Evolutionary conservation across 2,797 vertebrate genomes (phyloP), one percentile per base, ranked within the genome.

Genomic region (Rhinichthys osculus): DNA sequence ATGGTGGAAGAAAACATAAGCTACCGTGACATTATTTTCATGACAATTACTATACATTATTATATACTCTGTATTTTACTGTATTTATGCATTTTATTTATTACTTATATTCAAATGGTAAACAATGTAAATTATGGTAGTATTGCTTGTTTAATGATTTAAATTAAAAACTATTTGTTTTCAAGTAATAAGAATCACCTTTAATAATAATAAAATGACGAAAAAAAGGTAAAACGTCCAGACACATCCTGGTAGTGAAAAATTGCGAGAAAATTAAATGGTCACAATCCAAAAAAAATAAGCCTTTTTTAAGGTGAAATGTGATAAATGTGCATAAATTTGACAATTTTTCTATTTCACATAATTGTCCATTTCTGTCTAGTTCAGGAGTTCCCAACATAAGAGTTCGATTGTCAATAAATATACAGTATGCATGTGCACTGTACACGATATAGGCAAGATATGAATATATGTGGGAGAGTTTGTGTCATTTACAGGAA

Each of bases 401-500:
- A 52, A 27, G 1, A 27, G 14, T 52, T 64, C 14, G 1, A 69
- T 19, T 54, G 69, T 3, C 47, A 42, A 69, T 78, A 78, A 72
- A 85, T 64, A 23, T 84, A 52, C 21, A 57, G 78, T 50, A n/a
- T 67, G 42, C 27, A 7, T 62, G 27, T 23, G 50, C 21, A 80
- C 64, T 17, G 42, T 38, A 70, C n/a, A n/a, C 21, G 69, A 85
- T 80, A 80, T 85, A 80, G 42, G 52, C 77, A 66, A 64, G 47
- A 85, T 73, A 67, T 59, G 76, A 67, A 42, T 47, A 38, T 10
- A 70, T 87, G 85, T 83, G 87, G 78, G 79, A 74, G 77, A 87
- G 71, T 84, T 80, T 57, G 33, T 66, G 72, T 83, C 80, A 72
- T 64, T 83, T 78, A 87, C 85, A 78, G 85, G 64, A 87, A 87